Conservation (phyloP, 1,140 invertebrate species). For the Glossosoma conforme region DNA sequence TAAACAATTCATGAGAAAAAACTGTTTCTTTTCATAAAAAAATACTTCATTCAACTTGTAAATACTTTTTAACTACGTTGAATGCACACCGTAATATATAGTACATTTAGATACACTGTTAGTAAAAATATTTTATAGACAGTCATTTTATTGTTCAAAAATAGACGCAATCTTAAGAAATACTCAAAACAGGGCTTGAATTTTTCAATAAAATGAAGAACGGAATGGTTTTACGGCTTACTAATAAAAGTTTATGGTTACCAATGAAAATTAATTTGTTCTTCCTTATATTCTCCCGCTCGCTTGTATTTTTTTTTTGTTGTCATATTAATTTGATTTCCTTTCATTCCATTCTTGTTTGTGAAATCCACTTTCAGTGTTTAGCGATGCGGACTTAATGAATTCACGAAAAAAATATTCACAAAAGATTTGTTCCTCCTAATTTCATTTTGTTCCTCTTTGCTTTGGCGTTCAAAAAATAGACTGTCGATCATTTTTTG, state of each 20-base stretch:
- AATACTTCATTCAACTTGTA: too few relatives aligned
- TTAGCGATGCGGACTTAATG: not conserved
- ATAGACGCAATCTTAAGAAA: too few relatives aligned
- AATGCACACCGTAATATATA: too few relatives aligned
- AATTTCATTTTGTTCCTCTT: not conserved
- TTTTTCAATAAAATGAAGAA: slow-evolving; percentile 4
- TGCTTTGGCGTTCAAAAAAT: too few relatives aligned
- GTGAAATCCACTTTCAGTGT: not conserved
- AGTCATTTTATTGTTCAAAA: too few relatives aligned
- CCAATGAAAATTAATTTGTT: slow-evolving; percentile 17
- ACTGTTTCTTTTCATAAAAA: too few relatives aligned
- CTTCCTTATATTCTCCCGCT: slow-evolving; percentile 3
- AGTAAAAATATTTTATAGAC: too few relatives aligned
- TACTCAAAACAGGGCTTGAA: not conserved
- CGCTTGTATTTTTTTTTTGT: too few relatives aligned
- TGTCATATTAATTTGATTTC: not conserved
- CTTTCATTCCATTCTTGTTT: not conserved
- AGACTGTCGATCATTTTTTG: too few relatives aligned
- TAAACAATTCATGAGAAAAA: too few relatives aligned
- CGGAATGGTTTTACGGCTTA: slow-evolving; percentile 2
- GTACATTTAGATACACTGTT: too few relatives aligned
- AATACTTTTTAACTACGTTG: too few relatives aligned
- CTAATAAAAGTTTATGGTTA: slow-evolving; percentile 12
- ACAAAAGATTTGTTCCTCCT: not conserved
- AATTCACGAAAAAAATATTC: not conserved